Evolutionary conservation across 1,140 invertebrate species (phyloP).

Genomic region (Trachymyrmex cornetzi): DNA sequence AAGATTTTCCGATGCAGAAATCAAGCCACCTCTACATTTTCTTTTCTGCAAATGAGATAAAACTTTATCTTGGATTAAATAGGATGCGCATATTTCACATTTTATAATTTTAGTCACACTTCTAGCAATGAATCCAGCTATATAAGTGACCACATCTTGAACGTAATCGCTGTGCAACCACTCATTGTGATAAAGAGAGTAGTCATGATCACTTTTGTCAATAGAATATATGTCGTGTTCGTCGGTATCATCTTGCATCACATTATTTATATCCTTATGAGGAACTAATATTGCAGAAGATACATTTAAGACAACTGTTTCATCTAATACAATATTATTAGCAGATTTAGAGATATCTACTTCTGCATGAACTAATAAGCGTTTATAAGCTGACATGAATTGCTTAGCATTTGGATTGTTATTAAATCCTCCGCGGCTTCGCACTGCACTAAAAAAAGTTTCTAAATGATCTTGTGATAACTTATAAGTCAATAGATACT

Average conservation of each 20-base stretch:
- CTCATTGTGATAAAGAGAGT: constrained; percentile 4
- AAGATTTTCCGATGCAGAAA: constrained; percentile 12
- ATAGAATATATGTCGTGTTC: not conserved
- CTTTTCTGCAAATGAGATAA: constrained; percentile 24
- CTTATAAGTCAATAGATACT: not conserved
- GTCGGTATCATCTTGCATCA: not conserved
- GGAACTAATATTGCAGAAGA: not conserved
- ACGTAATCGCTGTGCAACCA: constrained; percentile 7
- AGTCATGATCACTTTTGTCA: constrained; percentile 3
- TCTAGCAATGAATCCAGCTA: constrained; percentile 15
- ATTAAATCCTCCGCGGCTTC: constrained; percentile 7
- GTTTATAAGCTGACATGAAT: constrained; percentile 20
- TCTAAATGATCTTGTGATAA: not conserved
- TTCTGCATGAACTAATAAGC: constrained; percentile 11
- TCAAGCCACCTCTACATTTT: constrained; percentile 19
- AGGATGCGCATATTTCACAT: constrained; percentile 7
- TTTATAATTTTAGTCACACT: not conserved
- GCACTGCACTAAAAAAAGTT: constrained; percentile 20
- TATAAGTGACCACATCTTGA: not conserved
- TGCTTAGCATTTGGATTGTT: constrained; percentile 1
- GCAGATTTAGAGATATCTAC: constrained; percentile 12
- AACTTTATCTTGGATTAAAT: not conserved
- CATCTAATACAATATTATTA: constrained; percentile 12
- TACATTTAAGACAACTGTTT: constrained; percentile 24
- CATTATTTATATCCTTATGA: constrained; percentile 4